Conservation (phyloP, 64 coral and sea anemone species). For the Dendronephthya gigantea region DNA sequence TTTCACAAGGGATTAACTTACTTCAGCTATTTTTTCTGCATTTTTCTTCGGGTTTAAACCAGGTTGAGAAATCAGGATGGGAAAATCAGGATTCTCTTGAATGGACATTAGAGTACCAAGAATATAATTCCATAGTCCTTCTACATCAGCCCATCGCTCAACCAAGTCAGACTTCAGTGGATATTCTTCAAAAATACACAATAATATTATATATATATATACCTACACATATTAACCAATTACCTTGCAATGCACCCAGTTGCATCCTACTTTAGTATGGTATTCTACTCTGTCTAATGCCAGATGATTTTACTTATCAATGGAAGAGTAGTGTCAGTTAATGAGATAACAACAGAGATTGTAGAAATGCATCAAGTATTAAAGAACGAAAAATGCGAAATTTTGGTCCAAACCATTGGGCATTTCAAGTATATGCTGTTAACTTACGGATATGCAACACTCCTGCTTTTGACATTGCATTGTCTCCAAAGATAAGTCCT, state of each 20-base stretch:
- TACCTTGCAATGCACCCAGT: no score
- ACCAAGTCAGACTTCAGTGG: constrained; percentile 74
- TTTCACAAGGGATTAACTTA: neutral
- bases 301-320: no score
- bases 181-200: constrained; percentile 35
- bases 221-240: neutral
- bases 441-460: constrained; percentile 81
- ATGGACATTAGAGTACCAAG: constrained; percentile 42
- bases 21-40: constrained; percentile 89
- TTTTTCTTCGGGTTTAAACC: constrained; percentile 52
- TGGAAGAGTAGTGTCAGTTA: no score
- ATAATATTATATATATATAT: neutral
- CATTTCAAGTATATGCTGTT: neutral
- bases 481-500: constrained; percentile 42
- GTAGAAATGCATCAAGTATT: neutral
- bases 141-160: constrained; percentile 82
- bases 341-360: neutral
- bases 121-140: constrained; percentile 78
- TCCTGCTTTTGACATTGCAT: constrained; percentile 55
- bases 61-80: constrained; percentile 62
- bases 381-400: no score
- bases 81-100: constrained; percentile 59
- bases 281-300: no score
- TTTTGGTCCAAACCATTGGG: no score
- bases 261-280: no score